Conservation (phyloP, 2,888 invertebrate genomes). For the Orthosia gracilis region DNA sequence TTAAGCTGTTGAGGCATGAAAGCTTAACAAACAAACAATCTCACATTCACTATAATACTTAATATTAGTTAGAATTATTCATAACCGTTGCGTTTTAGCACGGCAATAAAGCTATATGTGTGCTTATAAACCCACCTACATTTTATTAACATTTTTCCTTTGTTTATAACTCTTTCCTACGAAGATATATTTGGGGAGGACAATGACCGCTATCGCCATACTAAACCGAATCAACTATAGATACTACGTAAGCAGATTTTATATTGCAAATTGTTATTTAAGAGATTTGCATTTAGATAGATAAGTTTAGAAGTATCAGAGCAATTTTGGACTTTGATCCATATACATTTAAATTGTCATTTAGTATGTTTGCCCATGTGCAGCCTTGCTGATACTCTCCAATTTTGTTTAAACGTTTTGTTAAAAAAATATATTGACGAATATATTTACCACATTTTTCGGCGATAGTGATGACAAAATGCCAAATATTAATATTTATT, state of each 20-base stretch:
- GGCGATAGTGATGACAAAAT: no score
- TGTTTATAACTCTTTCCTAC: background rate
- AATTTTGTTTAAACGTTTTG: background rate
- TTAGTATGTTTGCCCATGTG: constrained; percentile 11
- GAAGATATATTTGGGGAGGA: background rate
- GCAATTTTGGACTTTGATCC: constrained; percentile 22
- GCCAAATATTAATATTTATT: no score
- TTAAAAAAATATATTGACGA: background rate
- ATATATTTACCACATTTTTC: background rate
- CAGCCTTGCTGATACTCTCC: constrained; percentile 13
- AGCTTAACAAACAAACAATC: no score
- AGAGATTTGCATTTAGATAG: constrained; percentile 42
- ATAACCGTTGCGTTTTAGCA: background rate
- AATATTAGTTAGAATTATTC: no score
- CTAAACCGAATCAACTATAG: background rate
- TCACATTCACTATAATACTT: no score
- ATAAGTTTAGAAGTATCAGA: constrained; percentile 4
- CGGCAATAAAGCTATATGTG: background rate
- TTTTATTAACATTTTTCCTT: background rate
- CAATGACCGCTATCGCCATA: background rate
- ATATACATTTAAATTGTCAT: constrained; percentile 19
- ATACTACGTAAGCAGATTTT: background rate
- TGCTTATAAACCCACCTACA: background rate
- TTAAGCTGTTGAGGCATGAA: no score
- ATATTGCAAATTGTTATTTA: constrained; percentile 16